Base-by-base conservation (phyloP, 2,888 invertebrate species). In the Cenopis cana region DNA sequence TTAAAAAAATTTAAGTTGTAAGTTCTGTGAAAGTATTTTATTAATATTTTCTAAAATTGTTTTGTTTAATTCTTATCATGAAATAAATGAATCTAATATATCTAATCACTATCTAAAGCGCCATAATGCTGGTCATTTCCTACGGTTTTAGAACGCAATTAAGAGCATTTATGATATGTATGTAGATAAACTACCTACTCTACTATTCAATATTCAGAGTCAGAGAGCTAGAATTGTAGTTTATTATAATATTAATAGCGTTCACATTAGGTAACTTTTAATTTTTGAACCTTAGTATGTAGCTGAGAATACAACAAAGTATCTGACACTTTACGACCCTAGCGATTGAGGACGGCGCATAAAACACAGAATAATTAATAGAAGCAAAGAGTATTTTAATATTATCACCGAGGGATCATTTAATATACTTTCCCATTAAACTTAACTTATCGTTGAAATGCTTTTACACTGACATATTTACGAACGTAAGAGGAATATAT, bases 381-480 rank as follows among this genome's bases (percentile, higher is more conserved):
- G n/a, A 54, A 18, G 60, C 55, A 41, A 54, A 38, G 64, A 64
- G 50, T 64, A 64, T 64, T 59, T 60, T 41, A 54, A 60, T 59
- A 36, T 46, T 66, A 66, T 52, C 33, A 29, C 46, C 59, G 33
- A 56, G 20, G 33, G 18, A 59, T 59, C 46, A 54, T 66, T 71
- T 60, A 60, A 61, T 70, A 66, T 54, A 59, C 41, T 61, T 50
- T 56, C 60, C 71, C 56, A 67, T 67, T 61, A 67, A 67, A 67
- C 24, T 55, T 18, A 61, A 68, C 6, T 71, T 67, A 67, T 71
- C 67, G 61, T 61, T 14, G 29, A 56, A 60, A 29, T 67, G 61
- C 38, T 55, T 66, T 67, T 29, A 67, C 56, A 67, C 56, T 61
- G 71, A 61, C 66, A 67, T 71, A 49, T 71, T 71, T 71, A 71